These are phyloP conservation scores for Aleadryas rufinucha DNA, from an alignment of 2,113 vertebrate species.

Conservation along the genomic window DNA sequence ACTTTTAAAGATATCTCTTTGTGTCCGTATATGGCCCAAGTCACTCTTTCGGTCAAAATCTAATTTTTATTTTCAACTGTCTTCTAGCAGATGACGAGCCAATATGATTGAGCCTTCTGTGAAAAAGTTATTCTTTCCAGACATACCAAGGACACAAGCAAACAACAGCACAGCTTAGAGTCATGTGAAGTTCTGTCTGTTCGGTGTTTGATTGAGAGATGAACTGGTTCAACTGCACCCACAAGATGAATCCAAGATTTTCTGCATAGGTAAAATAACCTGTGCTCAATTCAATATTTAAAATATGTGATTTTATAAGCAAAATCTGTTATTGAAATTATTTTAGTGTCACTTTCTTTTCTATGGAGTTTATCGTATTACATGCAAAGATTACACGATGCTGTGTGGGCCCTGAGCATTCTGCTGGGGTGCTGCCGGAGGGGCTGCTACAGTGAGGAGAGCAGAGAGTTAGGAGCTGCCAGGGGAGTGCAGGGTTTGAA, in stretches of 20 bases:
- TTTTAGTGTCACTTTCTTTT: neutral
- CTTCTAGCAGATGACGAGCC: neutral
- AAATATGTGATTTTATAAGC: neutral
- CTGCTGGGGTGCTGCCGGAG: neutral
- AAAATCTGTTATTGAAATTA: neutral
- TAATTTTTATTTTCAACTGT: neutral
- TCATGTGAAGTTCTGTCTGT: neutral
- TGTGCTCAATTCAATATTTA: neutral
- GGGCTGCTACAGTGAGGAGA: accelerated
- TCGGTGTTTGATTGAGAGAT: neutral
- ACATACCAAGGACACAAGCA: neutral
- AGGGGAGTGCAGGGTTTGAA: neutral
- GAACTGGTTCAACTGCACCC: neutral
- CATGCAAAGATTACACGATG: accelerated
- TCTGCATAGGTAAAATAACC: neutral
- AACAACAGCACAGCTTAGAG: neutral
- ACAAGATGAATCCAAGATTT: neutral
- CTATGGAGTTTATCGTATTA: neutral
- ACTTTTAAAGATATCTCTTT: neutral
- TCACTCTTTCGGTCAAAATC: neutral
- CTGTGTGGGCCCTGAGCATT: neutral
- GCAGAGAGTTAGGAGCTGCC: accelerated
- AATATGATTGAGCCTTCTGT: neutral
- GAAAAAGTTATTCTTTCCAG: neutral
- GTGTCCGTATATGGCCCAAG: neutral